Base-by-base conservation (phyloP, 2,113 vertebrate genomes). In the Chaetops frenatus region DNA sequence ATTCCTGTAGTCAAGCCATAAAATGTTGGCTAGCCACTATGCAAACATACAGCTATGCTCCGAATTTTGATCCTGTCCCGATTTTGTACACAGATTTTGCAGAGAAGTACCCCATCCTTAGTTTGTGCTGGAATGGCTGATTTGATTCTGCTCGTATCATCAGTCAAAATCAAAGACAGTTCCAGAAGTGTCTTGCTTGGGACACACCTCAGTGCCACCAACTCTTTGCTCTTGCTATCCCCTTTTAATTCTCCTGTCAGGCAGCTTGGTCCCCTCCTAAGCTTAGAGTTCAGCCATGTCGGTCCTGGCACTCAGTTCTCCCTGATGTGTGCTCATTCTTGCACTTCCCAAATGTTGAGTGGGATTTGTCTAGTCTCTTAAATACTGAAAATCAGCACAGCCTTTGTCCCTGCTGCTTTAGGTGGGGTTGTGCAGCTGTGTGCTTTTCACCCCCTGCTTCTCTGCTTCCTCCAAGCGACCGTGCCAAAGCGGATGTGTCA, bases 1-100 rank as follows among this genome's bases (percentile, higher is more conserved):
- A 85, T 96, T 85, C 73, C 47, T 85, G 45, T 48, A 89, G 57
- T 76, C 74, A 87, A 82, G 87, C 62, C 93, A 92, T 73, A 89
- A 90, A 77, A 90, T 57, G 42, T 69, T 77, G 78, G 84, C 58
- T 66, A 82, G 54, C 73, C 66, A 29, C 74, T 90, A 47, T 82
- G 66, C 83, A 96, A 91, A 90, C 78, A 87, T 69, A 66, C n/a
- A 91, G 70, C 77, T 79, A 20, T 20, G 47, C 71, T 95, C 82
- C 88, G 71, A 85, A 80, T 94, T 93, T 94, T 83, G 64, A 66
- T 92, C 38, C 56, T 81, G 35, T 72, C 48, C 80, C 84, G 51
- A 28, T 83, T 94, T 86, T 40, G 31, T 61, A 42, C 19, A 20
- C 12, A 50, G 35, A 74, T 72, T 44, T n/a, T 76, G 12, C n/a